phyloP scores from a whole-genome alignment of 2,113 vertebrate genomes.

The Oncorhynchus keta region DNA sequence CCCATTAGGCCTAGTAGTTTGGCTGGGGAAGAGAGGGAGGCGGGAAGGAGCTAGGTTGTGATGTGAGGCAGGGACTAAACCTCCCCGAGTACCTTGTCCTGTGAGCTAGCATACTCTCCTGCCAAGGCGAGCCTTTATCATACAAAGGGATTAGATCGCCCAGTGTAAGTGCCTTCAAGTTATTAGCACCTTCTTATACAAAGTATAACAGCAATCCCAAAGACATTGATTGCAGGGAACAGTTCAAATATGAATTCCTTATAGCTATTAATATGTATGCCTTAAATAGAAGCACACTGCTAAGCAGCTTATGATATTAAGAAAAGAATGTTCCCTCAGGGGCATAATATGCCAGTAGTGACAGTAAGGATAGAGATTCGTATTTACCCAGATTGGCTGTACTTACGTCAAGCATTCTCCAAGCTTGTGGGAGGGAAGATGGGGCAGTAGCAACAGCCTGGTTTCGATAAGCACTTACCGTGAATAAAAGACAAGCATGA shows the following conservation, averaged over 20 bases:
- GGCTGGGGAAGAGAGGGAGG: constrained; percentile 23
- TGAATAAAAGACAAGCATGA: constrained; percentile 86
- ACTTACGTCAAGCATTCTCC: constrained; percentile 83
- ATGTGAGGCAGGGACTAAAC: constrained; percentile 64
- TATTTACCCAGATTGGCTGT: constrained; percentile 85
- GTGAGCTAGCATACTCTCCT: constrained; percentile 66
- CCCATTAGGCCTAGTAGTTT: neutral
- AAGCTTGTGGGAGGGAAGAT: constrained; percentile 80
- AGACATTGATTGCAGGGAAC: constrained; percentile 81
- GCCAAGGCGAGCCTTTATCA: constrained; percentile 70
- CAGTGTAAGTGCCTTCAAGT: constrained; percentile 77
- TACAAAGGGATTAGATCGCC: constrained; percentile 79
- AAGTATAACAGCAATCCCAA: constrained; percentile 80
- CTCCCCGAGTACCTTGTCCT: constrained; percentile 71
- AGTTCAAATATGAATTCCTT: constrained; percentile 85
- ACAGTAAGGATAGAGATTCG: constrained; percentile 79
- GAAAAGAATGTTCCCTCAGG: constrained; percentile 85
- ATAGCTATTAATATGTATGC: constrained; percentile 87
- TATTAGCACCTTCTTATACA: constrained; percentile 84
- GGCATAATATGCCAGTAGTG: constrained; percentile 84
- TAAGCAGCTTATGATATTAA: constrained; percentile 88
- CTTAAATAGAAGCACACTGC: constrained; percentile 85
- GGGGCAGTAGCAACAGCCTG: constrained; percentile 78
- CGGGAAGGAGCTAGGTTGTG: constrained; percentile 31
- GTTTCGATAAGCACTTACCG: constrained; percentile 80